phyloP scores from a whole-genome alignment of 2,888 invertebrate genomes.

The Conomelus anceps region DNA sequence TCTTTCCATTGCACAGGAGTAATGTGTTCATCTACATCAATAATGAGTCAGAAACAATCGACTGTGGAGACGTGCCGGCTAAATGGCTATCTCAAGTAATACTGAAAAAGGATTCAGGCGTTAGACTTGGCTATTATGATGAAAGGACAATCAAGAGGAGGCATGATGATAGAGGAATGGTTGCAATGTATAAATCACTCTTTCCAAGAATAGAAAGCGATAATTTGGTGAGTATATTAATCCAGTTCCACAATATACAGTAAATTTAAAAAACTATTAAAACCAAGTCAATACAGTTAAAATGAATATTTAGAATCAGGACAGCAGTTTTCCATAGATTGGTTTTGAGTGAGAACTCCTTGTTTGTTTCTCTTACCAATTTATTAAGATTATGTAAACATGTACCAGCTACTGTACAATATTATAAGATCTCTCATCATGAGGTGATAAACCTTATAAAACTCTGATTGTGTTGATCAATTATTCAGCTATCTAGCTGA shows the following conservation, averaged over 20 bases:
- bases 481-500: too few relatives aligned
- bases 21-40: neutral
- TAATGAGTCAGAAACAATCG: neutral
- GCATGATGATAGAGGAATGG: neutral
- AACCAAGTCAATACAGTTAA: too few relatives aligned
- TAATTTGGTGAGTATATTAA: neutral
- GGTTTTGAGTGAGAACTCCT: too few relatives aligned
- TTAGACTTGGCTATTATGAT: neutral
- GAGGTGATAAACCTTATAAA: too few relatives aligned
- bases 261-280: neutral
- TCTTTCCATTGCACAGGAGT: neutral
- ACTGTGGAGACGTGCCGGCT: conserved; percentile 1
- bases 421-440: too few relatives aligned
- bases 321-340: too few relatives aligned
- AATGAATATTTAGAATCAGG: too few relatives aligned
- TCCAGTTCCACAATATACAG: neutral
- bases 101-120: neutral
- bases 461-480: too few relatives aligned
- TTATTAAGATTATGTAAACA: too few relatives aligned
- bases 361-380: too few relatives aligned
- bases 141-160: neutral
- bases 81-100: neutral
- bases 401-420: too few relatives aligned
- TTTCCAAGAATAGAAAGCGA: neutral
- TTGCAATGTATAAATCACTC: neutral